phyloP scores from a whole-genome alignment of 2,113 vertebrate genomes.

The Rhabdomys dilectus region DNA sequence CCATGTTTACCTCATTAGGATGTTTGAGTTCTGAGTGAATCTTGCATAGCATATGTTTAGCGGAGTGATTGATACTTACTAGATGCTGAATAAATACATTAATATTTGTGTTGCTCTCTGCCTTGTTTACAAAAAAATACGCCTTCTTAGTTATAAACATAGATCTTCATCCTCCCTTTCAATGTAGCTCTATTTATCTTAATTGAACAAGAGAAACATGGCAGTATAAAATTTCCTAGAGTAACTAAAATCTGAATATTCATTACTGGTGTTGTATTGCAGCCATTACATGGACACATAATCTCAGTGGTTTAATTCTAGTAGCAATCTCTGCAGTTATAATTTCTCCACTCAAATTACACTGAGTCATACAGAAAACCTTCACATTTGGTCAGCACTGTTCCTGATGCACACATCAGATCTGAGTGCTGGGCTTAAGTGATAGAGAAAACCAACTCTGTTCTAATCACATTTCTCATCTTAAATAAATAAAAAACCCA shows the following conservation, averaged over 20 bases:
- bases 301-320: conserved; percentile 2
- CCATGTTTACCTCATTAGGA: neutral
- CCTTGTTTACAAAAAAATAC: neutral
- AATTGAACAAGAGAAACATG: conserved; percentile 5
- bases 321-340: neutral
- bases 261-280: neutral
- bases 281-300: neutral
- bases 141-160: neutral
- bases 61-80: neutral
- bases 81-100: neutral
- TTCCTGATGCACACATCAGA: neutral
- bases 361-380: neutral
- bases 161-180: neutral
- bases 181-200: neutral
- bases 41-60: neutral
- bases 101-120: conserved; percentile 24
- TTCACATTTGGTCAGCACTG: neutral
- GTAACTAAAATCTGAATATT: conserved; percentile 26
- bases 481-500: neutral
- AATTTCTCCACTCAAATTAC: neutral
- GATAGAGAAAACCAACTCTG: neutral
- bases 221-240: neutral
- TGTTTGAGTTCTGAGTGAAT: conserved; percentile 10
- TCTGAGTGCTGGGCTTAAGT: conserved; percentile 1
- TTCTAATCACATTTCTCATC: neutral